phyloP scores from a whole-genome alignment of 1,140 invertebrate species.

The Metopolophium dirhodum region DNA sequence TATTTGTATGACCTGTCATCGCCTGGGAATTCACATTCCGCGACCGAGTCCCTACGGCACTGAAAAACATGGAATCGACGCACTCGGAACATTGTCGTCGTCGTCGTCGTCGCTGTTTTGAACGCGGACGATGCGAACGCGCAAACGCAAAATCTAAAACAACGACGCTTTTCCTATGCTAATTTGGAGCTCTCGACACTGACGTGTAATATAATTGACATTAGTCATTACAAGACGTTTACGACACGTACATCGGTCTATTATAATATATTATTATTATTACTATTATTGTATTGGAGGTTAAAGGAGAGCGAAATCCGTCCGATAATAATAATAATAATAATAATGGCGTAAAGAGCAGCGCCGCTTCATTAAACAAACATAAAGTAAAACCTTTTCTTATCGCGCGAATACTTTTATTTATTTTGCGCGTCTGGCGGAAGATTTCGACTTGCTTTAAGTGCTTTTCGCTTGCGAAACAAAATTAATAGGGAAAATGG shows the following conservation, averaged over 20 bases:
- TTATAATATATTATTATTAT: neutral
- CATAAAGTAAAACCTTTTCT: slow-evolving; percentile 29
- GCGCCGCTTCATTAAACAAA: slow-evolving; percentile 36
- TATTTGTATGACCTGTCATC: slow-evolving; percentile 36
- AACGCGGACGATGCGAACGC: neutral
- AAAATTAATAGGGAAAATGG: slow-evolving; percentile 43
- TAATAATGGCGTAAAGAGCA: slow-evolving; percentile 5
- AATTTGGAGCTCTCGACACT: neutral
- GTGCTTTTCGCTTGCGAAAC: slow-evolving; percentile 23
- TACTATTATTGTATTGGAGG: neutral
- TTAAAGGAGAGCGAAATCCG: neutral
- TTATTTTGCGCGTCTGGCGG: slow-evolving; percentile 1
- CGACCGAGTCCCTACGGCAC: neutral
- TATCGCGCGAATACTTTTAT: slow-evolving; percentile 26
- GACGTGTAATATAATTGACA: neutral
- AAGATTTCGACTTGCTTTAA: slow-evolving; percentile 45
- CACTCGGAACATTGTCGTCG: neutral
- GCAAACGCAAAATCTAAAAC: neutral
- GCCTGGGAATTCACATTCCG: slow-evolving; percentile 19
- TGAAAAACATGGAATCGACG: neutral
- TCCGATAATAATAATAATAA: neutral
- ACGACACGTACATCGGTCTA: neutral
- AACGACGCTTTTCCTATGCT: neutral
- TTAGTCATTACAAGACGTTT: neutral
- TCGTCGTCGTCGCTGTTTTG: neutral